Evolutionary conservation across 2,888 invertebrate species (phyloP), one percentile per base, ranked within the genome.

Genomic region (Brachyptera risi): DNA sequence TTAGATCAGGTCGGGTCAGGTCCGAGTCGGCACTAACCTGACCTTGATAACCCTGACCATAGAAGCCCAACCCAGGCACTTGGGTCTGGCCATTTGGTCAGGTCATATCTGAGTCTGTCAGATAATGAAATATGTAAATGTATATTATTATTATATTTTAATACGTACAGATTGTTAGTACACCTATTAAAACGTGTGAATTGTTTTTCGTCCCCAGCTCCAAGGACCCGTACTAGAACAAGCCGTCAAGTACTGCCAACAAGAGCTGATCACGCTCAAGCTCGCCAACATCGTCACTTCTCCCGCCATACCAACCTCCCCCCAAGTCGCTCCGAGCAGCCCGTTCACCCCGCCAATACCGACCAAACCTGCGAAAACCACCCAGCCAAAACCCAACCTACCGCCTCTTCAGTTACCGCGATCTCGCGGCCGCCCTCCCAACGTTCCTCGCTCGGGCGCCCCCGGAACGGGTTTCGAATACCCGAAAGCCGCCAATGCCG

Each of bases 201-300:
- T 27, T 50, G 23, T n/a, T 13, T 1, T 54, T 58, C 59, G 26
- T 9, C 11, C 27, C 19, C 82, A 9, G 84, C 80, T 67, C 74
- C 76, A 61, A 86, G 85, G 56, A 4, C 58, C 61, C 69, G 74
- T 83, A 9, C 75, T 86, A 3, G 89, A 89, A 67, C 73, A 84
- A 37, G 88, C 87, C 51, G 78, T 85, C 66, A 88, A 86, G 71
- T 85, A 85, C 68, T 88, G 89, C 69, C 82, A 85, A 65, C 83
- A 83, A 68, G 77, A 84, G 65, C 23, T 37, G 56, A 60, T 61
- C 49, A 21, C 54, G 11, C 17, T 54, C 37, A 40, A 57, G 40
- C 69, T 77, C 75, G 64, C 77, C 75, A 75, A 76, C 1, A 74
- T 69, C 71, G n/a, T 77, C 75, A 65, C 78, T 76, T 69, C 78